Base-by-base conservation (phyloP, 1,140 invertebrate genomes). In the Babylonia areolata region DNA sequence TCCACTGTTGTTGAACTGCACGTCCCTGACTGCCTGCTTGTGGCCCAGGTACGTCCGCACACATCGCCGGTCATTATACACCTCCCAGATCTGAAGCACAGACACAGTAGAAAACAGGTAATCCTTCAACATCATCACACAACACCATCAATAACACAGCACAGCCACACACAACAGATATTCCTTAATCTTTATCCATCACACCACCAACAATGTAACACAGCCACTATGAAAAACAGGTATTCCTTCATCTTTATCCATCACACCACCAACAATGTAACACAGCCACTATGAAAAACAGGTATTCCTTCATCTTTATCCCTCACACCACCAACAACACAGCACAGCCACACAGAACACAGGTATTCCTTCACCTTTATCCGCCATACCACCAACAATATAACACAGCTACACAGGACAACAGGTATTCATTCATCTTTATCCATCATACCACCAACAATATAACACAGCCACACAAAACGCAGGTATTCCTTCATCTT, bases 1-100 rank as follows among this genome's bases (percentile, higher is more conserved):
- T 1, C 99, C 99, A 86, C 96, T 95, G 93, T 99, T 99, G 93
- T 99, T 99, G 94, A 99, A 99, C 92, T 97, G 97, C 88, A 99
- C 96, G 94, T 99, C 99, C 86, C 98, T 95, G 0, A 99, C 98
- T 58, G 99, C 99, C 94, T 99, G 98, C 88, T 97, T 96, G 95
- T 99, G 99, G 0, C 99, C 99, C 90, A 97, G 96, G 94, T 99
- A 99, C 0, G 99, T 99, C 83, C 98, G 95, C n/a, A 99, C 95
- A 92, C 98, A 99, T 83, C 98, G 96, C 87, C 98, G 95, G 79
- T 99, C 97, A 87, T 98, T 98, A 93, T 99, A 99, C 0, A 99
- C 98, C 95, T 99, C 98, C 99, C 99, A 99, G 40, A 99, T 95
- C 97, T 98, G 71, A 15, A 89, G 9, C 39, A 81, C 23, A 84